phyloP scores from a whole-genome alignment of 2,113 vertebrate species.

The Coregonus clupeaformis region DNA sequence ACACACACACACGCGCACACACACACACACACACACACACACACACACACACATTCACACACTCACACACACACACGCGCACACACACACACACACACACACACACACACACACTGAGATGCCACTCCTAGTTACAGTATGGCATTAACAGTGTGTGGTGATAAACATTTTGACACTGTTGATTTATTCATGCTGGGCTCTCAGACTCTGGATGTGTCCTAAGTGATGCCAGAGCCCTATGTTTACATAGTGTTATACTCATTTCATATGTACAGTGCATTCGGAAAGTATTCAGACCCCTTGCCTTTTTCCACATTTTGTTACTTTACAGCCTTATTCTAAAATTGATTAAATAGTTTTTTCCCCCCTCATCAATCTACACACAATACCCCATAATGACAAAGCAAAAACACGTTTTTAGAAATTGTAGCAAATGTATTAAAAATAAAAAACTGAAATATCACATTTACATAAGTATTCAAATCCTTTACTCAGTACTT shows the following conservation, averaged over 20 bases:
- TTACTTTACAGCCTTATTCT: too few species aligned
- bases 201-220: slow-evolving; percentile 2
- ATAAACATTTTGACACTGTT: slow-evolving; percentile 69
- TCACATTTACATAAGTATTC: too few species aligned
- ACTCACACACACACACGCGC: not conserved
- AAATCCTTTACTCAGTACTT: too few species aligned
- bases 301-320: too few species aligned
- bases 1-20: slow-evolving; percentile 2
- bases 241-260: slow-evolving; percentile 26
- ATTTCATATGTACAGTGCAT: too few species aligned
- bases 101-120: not conserved
- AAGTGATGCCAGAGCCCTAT: slow-evolving; percentile 1
- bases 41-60: slow-evolving; percentile 6
- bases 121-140: slow-evolving; percentile 16
- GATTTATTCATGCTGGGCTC: slow-evolving; percentile 70
- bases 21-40: not conserved
- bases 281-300: too few species aligned
- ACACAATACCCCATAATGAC: too few species aligned
- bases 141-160: slow-evolving; percentile 37
- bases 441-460: too few species aligned
- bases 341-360: too few species aligned
- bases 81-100: not conserved
- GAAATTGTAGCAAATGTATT: too few species aligned
- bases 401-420: too few species aligned
- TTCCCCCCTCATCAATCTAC: too few species aligned